Evolutionary conservation across 1,140 invertebrate genomes (phyloP).

Genomic region (Hylaeus volcanicus): DNA sequence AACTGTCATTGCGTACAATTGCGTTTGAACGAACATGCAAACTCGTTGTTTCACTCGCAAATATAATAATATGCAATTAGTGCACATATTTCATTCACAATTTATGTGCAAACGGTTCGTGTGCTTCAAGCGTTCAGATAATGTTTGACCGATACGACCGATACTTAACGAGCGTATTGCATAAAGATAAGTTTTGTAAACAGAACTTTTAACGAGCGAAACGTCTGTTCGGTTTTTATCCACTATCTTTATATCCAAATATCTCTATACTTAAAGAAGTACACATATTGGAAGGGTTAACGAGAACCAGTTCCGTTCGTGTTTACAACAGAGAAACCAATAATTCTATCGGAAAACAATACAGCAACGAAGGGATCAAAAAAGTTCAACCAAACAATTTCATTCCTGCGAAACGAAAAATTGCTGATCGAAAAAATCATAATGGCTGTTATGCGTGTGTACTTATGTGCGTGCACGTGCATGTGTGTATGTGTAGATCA

Average conservation of each 20-base stretch:
- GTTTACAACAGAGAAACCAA: neutral
- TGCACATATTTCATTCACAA: conserved; percentile 18
- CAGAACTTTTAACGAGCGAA: neutral
- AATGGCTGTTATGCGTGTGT: neutral
- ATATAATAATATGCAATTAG: neutral
- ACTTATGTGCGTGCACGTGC: conserved; percentile 20
- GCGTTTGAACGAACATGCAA: conserved; percentile 25
- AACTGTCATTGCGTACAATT: neutral
- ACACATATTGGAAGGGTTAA: neutral
- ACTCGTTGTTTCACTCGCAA: conserved; percentile 1
- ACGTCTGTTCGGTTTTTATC: neutral
- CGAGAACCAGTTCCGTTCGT: neutral
- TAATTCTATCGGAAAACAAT: neutral
- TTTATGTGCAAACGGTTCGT: conserved; percentile 15
- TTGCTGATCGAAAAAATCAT: neutral
- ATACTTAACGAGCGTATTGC: neutral
- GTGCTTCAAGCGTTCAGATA: conserved; percentile 24
- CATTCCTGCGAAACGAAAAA: neutral
- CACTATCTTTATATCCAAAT: neutral
- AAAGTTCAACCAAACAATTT: neutral
- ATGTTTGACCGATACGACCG: neutral
- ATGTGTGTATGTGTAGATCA: neutral
- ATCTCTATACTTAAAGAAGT: neutral
- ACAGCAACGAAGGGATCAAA: neutral
- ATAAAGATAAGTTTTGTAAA: neutral